phyloP scores from a whole-genome alignment of 2,113 vertebrate genomes.

The Laticauda laticaudata region DNA sequence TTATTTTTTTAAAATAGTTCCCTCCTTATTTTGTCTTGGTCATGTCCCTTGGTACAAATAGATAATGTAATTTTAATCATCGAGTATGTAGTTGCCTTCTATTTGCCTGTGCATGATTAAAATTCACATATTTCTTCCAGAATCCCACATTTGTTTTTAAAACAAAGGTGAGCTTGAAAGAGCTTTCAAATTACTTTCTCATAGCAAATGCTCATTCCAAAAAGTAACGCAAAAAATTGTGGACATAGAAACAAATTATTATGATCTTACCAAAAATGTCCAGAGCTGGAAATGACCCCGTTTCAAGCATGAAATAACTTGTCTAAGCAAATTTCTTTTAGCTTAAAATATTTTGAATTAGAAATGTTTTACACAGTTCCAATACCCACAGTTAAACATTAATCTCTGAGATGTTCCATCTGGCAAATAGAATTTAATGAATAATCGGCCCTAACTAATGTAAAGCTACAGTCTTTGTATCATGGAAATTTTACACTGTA shows the following conservation, averaged over 20 bases:
- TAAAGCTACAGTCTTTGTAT: not conserved
- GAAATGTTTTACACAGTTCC: not conserved
- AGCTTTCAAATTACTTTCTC: not conserved
- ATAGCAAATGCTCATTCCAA: not conserved
- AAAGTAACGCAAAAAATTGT: constrained; percentile 21
- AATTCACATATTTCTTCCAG: not conserved
- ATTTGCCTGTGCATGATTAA: not conserved
- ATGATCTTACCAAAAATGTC: not conserved
- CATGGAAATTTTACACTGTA: not conserved
- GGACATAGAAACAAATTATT: not conserved
- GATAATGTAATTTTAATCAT: not conserved
- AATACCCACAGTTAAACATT: not conserved
- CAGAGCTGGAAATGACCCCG: not conserved
- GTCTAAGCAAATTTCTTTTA: not conserved
- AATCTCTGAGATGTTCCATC: not conserved
- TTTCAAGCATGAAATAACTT: not conserved
- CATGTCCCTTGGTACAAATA: constrained; percentile 14
- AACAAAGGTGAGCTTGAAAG: not conserved
- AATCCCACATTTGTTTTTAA: not conserved
- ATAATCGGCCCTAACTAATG: not conserved
- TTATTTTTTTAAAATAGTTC: constrained; percentile 34
- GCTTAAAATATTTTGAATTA: not conserved
- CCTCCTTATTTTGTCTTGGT: constrained; percentile 34
- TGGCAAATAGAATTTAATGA: not conserved
- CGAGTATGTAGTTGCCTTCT: constrained; percentile 2